These are phyloP conservation scores for Apis laboriosa DNA, from an alignment of 1,140 invertebrate species.

Conservation along the genomic window DNA sequence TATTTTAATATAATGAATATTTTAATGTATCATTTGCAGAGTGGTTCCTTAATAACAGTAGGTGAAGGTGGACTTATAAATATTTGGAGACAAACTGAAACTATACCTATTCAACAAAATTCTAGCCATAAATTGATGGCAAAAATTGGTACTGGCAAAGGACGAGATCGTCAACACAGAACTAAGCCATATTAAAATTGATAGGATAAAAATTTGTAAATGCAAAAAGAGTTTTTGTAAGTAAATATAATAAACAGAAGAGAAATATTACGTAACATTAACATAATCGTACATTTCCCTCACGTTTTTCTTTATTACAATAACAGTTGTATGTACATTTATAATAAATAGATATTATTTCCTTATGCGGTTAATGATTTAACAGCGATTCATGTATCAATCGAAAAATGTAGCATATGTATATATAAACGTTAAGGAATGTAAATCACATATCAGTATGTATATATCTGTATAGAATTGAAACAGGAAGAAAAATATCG, in stretches of 20 bases:
- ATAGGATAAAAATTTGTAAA: slow-evolving; percentile 54
- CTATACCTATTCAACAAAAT: slow-evolving; percentile 39
- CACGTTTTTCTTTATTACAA: slow-evolving; percentile 76
- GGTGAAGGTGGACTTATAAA: slow-evolving; percentile 85
- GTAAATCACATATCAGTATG: slow-evolving; percentile 59
- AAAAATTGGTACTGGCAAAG: slow-evolving; percentile 71
- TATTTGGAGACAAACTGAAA: slow-evolving; percentile 81
- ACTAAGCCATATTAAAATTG: slow-evolving; percentile 74
- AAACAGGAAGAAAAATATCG: slow-evolving; percentile 52
- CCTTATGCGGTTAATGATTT: slow-evolving; percentile 72
- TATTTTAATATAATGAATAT: background rate
- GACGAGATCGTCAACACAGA: slow-evolving; percentile 71
- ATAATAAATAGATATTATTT: slow-evolving; percentile 78
- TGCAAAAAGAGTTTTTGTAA: slow-evolving; percentile 48
- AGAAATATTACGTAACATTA: slow-evolving; percentile 43
- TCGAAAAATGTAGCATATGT: slow-evolving; percentile 68
- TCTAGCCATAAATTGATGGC: slow-evolving; percentile 62
- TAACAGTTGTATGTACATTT: slow-evolving; percentile 79
- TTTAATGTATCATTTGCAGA: slow-evolving; percentile 74
- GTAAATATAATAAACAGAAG: slow-evolving; percentile 52
- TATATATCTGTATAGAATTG: slow-evolving; percentile 62
- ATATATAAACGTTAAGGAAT: slow-evolving; percentile 64
- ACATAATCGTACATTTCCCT: slow-evolving; percentile 62
- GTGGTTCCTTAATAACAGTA: slow-evolving; percentile 83
- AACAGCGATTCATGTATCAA: slow-evolving; percentile 71